Base-by-base conservation (phyloP, 2,888 invertebrate species). In the Drosophila trichaetosa region DNA sequence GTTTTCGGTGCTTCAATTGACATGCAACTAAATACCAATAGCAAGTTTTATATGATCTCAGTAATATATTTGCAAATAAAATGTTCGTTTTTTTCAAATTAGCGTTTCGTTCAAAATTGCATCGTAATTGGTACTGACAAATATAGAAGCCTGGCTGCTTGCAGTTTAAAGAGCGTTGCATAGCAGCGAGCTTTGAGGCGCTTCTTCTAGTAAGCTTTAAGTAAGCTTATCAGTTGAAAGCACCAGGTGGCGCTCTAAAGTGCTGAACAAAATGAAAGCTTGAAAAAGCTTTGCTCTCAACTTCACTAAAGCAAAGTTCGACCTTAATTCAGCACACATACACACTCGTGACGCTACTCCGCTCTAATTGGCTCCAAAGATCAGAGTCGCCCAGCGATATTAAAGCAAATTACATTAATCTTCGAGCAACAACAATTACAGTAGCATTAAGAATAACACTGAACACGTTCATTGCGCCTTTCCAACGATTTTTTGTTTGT, bases 301-400 rank as follows among this genome's bases (percentile, higher is more conserved):
- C 49, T 64, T 57, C 24, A 27, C 51, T 36, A 42, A 77, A 61
- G 24, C n/a, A 29, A 72, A 62, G 33, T 46, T 61, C 11, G 27
- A n/a, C 18, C 67, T 24, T 38, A 18, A 40, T 56, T 27, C 2
- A 46, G 48, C 27, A 48, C 56, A 46, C 52, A 29, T 18, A 34
- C 21, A 40, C 21, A 33, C n/a, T 13, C 48, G 18, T 53, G 36
- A 61, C 46, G 53, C 49, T 53, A 60, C 40, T 73, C 48, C 58
- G 59, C 48, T 72, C 60, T 73, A 84, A 87, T 80, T 65, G 79
- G 69, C 60, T 70, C 52, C 88, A 87, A 89, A 87, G 90, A 81
- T 90, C 88, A 82, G 11, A 74, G 70, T 63, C 72, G 73, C 60
- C 70, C 36, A 67, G 68, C 51, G 60, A 73, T 73, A 79, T 81